Conservation (phyloP, 1,140 invertebrate species). For the Drosophila guanche region DNA sequence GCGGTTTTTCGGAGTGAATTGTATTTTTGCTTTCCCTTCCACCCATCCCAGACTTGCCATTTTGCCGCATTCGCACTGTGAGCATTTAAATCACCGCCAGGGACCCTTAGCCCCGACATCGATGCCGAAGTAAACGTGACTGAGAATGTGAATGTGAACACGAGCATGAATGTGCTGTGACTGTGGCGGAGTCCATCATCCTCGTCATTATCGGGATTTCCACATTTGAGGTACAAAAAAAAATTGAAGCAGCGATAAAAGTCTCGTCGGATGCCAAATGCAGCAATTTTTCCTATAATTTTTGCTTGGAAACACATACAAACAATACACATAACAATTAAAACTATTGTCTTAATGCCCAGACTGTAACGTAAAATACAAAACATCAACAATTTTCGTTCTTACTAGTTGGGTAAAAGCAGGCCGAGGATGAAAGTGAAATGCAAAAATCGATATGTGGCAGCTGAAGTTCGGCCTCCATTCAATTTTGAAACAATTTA, state of each 20-base stretch:
- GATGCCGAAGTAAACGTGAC: conserved; percentile 24
- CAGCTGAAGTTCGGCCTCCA: conserved; percentile 28
- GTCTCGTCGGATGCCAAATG: no score
- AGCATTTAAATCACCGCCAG: conserved; percentile 74
- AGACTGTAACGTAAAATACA: not conserved
- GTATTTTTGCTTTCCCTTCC: conserved; percentile 22
- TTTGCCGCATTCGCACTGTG: conserved; percentile 30
- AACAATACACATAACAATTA: conserved; percentile 1
- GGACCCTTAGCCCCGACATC: conserved; percentile 28
- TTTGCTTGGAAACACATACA: no score
- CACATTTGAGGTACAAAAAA: no score
- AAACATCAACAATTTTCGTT: not conserved
- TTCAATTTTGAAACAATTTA: conserved; percentile 44
- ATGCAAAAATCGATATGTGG: conserved; percentile 27
- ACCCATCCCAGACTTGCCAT: conserved; percentile 37
- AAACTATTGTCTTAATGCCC: no score
- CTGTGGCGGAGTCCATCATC: conserved; percentile 41
- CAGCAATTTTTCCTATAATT: no score
- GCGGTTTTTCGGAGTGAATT: conserved; percentile 57
- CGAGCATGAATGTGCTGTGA: no score
- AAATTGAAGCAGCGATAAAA: no score
- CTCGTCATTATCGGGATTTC: conserved; percentile 49
- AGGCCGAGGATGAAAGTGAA: conserved; percentile 28
- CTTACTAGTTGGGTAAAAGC: conserved; percentile 25
- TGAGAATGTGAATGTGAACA: conserved; percentile 26